phyloP scores from a whole-genome alignment of 92 coral and sea anemone genomes.

The Nematostella vectensis region DNA sequence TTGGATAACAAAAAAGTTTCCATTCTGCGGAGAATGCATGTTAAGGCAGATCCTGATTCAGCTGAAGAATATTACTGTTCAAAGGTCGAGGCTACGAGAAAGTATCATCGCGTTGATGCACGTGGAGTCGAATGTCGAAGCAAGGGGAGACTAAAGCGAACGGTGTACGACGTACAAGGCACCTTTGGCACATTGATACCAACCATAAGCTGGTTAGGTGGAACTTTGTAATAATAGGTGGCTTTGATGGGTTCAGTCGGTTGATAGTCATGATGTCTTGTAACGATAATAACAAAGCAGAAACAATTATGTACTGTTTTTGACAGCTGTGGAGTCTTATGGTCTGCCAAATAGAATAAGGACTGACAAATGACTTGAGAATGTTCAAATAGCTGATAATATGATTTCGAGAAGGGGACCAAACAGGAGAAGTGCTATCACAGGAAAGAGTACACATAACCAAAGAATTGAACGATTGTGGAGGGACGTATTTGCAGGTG shows the following conservation, averaged over 20 bases:
- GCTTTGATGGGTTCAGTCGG: constrained; percentile 48
- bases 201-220: constrained; percentile 40
- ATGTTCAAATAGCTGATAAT: constrained; percentile 56
- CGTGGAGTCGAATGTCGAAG: constrained; percentile 38
- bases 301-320: constrained; percentile 19
- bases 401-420: constrained; percentile 59
- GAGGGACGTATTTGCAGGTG: constrained; percentile 69
- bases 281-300: constrained; percentile 41
- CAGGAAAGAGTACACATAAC: constrained; percentile 63
- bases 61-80: constrained; percentile 32
- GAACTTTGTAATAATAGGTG: constrained; percentile 36
- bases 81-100: constrained; percentile 38
- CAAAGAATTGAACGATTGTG: constrained; percentile 61
- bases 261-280: constrained; percentile 48
- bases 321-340: constrained; percentile 25
- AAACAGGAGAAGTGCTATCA: constrained; percentile 53
- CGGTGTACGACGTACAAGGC: constrained; percentile 52
- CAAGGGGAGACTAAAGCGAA: constrained; percentile 23
- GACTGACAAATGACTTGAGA: constrained; percentile 65
- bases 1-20: constrained; percentile 33
- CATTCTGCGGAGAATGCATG: constrained; percentile 49
- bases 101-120: constrained; percentile 41
- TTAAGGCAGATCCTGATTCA: constrained; percentile 22
- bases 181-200: constrained; percentile 42
- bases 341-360: constrained; percentile 45